Conservation (phyloP, 2,113 vertebrate species). For the Cololabis saira region DNA sequence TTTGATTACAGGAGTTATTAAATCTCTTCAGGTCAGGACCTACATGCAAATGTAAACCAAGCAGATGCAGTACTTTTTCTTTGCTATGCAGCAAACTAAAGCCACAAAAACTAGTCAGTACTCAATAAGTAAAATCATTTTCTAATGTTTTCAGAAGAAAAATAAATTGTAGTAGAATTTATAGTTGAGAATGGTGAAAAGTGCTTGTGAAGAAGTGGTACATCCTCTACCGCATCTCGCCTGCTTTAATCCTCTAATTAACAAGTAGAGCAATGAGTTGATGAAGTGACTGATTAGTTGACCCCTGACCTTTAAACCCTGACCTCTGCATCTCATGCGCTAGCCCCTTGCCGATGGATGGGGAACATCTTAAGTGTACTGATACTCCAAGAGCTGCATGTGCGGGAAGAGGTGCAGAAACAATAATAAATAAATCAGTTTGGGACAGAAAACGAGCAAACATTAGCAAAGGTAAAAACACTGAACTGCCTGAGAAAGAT, state of each 20-base stretch:
- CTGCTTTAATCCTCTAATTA: slow-evolving; percentile 79
- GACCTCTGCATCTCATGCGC: slow-evolving; percentile 67
- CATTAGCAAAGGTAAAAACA: slow-evolving; percentile 22
- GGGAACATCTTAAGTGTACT: slow-evolving; percentile 67
- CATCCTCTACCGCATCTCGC: slow-evolving; percentile 48
- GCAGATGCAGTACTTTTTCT: slow-evolving; percentile 19
- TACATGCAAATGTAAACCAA: slow-evolving; percentile 22
- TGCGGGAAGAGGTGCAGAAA: slow-evolving; percentile 36
- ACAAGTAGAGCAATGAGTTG: slow-evolving; percentile 77
- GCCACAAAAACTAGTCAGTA: neutral
- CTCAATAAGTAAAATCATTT: neutral
- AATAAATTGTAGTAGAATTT: slow-evolving; percentile 2
- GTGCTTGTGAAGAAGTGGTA: slow-evolving; percentile 23
- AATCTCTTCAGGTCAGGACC: slow-evolving; percentile 25
- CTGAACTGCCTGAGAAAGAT: slow-evolving; percentile 20
- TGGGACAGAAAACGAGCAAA: slow-evolving; percentile 52
- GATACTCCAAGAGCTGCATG: slow-evolving; percentile 24
- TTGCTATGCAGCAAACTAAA: neutral
- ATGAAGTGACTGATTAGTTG: slow-evolving; percentile 77
- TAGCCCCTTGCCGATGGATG: slow-evolving; percentile 65
- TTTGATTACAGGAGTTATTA: slow-evolving; percentile 50
- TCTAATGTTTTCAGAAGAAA: neutral
- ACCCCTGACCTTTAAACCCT: slow-evolving; percentile 65
- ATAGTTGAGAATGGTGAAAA: neutral
- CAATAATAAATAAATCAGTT: slow-evolving; percentile 47